Evolutionary conservation across 2,888 invertebrate genomes (phyloP).

Genomic region (Ennomos fuscantarius): DNA sequence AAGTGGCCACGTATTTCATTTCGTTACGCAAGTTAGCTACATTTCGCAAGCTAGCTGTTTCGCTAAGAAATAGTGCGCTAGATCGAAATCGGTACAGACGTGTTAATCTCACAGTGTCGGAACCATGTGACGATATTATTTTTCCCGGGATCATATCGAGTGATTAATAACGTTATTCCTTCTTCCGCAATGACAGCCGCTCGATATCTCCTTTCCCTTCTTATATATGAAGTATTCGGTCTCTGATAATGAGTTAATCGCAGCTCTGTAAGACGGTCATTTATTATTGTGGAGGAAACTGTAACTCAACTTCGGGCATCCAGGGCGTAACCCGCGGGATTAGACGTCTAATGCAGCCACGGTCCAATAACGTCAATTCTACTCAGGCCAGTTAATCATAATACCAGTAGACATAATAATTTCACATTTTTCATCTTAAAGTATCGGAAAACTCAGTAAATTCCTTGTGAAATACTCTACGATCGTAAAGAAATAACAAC

Average conservation of each 20-base stretch:
- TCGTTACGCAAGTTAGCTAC: constrained; percentile 17
- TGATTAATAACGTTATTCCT: constrained; percentile 81
- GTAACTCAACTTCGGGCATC: constrained; percentile 39
- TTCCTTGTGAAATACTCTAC: constrained; percentile 34
- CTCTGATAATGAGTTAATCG: constrained; percentile 61
- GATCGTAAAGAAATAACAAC: constrained; percentile 31
- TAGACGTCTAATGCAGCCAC: constrained; percentile 38
- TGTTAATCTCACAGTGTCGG: constrained; percentile 81
- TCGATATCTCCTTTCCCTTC: constrained; percentile 57
- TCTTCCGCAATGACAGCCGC: constrained; percentile 67
- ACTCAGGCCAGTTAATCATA: constrained; percentile 33
- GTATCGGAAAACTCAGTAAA: constrained; percentile 16
- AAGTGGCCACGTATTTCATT: constrained; percentile 18
- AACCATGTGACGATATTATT: constrained; percentile 82
- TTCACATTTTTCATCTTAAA: constrained; percentile 14
- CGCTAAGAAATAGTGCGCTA: constrained; percentile 41
- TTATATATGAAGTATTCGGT: constrained; percentile 56
- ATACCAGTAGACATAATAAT: constrained; percentile 26
- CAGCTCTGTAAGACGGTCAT: constrained; percentile 47
- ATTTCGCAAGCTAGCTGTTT: constrained; percentile 18
- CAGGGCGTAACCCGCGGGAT: constrained; percentile 39
- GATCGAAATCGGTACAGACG: constrained; percentile 64
- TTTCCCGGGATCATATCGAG: constrained; percentile 74
- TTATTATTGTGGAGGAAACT: constrained; percentile 47
- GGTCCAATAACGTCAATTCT: constrained; percentile 39